These are phyloP conservation scores for Cerastoderma edule DNA, from an alignment of 2,888 invertebrate genomes.

Conservation along the genomic window DNA sequence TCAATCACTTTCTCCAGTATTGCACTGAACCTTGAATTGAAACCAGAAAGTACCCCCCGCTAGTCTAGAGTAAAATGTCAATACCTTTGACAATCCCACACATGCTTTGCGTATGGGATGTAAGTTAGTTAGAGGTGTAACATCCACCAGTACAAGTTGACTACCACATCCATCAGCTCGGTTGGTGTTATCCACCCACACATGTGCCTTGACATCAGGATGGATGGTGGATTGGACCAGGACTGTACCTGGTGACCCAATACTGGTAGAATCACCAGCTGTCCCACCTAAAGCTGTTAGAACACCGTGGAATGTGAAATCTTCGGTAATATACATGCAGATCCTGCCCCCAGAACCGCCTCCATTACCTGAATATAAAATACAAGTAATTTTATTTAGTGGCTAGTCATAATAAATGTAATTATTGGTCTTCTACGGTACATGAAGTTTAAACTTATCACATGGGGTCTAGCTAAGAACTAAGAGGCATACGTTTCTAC, in stretches of 20 bases:
- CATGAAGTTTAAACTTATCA: too few relatives aligned
- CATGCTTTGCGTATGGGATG: conserved; percentile 66
- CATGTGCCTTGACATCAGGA: conserved; percentile 37
- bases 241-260: conserved; percentile 69
- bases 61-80: background rate
- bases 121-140: conserved; percentile 48
- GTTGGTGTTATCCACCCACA: conserved; percentile 64
- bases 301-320: conserved; percentile 61
- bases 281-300: conserved; percentile 66
- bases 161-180: conserved; percentile 40
- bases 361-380: conserved; percentile 60
- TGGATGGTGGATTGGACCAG: conserved; percentile 59
- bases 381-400: too few relatives aligned
- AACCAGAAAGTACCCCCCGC: too few relatives aligned
- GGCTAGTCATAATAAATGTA: too few relatives aligned
- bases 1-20: too few relatives aligned
- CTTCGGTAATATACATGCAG: conserved; percentile 61
- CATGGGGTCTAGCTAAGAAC: too few relatives aligned
- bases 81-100: conserved; percentile 52
- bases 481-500: too few relatives aligned
- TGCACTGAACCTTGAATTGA: too few relatives aligned
- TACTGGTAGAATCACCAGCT: background rate
- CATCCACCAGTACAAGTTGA: conserved; percentile 56
- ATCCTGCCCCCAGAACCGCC: conserved; percentile 73
- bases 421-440: too few relatives aligned